Base-by-base conservation (phyloP, 2,113 vertebrate species). In the Eptesicus fuscus region DNA sequence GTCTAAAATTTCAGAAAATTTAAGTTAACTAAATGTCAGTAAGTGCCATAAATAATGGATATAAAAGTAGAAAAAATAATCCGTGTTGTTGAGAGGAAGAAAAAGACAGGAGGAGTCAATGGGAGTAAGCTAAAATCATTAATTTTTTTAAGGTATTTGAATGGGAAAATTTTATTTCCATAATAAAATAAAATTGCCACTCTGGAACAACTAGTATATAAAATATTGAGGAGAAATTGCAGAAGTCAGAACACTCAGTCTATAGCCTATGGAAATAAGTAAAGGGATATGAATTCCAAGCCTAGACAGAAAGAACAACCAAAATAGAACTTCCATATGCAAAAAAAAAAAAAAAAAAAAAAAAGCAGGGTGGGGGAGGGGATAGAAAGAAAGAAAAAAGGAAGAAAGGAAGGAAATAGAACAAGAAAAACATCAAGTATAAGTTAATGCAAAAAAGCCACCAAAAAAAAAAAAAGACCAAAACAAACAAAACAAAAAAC, bases 151-250 rank as follows among this genome's bases (percentile, higher is more conserved):
- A 88, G 95, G 73, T 74, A 53, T 85, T 88, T 95, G 49, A 90
- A 93, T 92, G 69, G 51, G 61, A 6, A 83, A 80, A 73, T 92
- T 93, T 96, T 95, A 96, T 96, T 91, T 94, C 79, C n/a, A 67
- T 88, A 94, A 95, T 94, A 96, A 96, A 97, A 93, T 88, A 30
- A 96, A 95, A 95, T 30, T 51, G 42, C 84, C 93, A 88, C 56
- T 92, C 61, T 90, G 91, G 88, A 80, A 96, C 93, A 92, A 94
- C n/a, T 76, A 96, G 90, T 92, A 92, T 49, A 97, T 96, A 95
- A 90, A 90, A 92, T 93, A 95, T 70, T 84, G 32, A 69, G 59
- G 87, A 95, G 71, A 96, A 89, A 94, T 93, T 80, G 67, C 56
- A 90, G 47, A 59, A 49, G 51, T 90, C 40, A 83, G 83, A 96